Percentiles rank a stretch among this genome's conserved stretches.
Conservation (phyloP, 2,797 vertebrate species). For the Hyperoplus immaculatus region DNA sequence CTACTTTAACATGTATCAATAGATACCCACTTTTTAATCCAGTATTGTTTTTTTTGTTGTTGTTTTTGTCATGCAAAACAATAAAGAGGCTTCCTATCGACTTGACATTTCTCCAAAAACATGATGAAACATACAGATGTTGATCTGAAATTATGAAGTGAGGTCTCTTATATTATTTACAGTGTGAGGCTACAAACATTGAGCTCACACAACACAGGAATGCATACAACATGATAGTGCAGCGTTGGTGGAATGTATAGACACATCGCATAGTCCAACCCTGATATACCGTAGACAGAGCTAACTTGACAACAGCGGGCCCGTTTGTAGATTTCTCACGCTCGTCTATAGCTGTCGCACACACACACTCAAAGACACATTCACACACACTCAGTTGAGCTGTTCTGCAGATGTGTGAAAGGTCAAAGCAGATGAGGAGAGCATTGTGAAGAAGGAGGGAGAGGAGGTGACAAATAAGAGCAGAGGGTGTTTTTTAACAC, state of each 20-base stretch:
- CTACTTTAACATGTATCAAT: background rate
- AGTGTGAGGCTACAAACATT: conserved; percentile 3
- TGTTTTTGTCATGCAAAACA: background rate
- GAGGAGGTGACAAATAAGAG: conserved; percentile 13
- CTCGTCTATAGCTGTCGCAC: background rate
- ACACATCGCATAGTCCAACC: background rate
- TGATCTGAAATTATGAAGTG: conserved; percentile 49
- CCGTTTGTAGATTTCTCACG: background rate
- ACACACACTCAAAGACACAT: background rate
- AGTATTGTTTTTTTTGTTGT: background rate
- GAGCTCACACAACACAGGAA: conserved; percentile 12
- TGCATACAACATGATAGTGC: conserved; percentile 6
- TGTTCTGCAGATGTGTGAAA: conserved; percentile 62
- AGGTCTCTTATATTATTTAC: conserved; percentile 22
- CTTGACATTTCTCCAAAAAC: conserved; percentile 24
- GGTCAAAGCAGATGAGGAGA: conserved; percentile 32
- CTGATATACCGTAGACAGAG: background rate
- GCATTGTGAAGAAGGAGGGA: conserved; percentile 15
- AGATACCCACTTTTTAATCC: background rate
- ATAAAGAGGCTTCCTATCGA: background rate
- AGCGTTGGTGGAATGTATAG: background rate
- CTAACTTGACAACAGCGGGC: conserved; percentile 14
- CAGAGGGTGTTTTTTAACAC: background rate
- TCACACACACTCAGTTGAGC: conserved; percentile 1
- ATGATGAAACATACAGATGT: conserved; percentile 8